phyloP scores from a whole-genome alignment of 92 coral and sea anemone species.

The Siderastrea radians region DNA sequence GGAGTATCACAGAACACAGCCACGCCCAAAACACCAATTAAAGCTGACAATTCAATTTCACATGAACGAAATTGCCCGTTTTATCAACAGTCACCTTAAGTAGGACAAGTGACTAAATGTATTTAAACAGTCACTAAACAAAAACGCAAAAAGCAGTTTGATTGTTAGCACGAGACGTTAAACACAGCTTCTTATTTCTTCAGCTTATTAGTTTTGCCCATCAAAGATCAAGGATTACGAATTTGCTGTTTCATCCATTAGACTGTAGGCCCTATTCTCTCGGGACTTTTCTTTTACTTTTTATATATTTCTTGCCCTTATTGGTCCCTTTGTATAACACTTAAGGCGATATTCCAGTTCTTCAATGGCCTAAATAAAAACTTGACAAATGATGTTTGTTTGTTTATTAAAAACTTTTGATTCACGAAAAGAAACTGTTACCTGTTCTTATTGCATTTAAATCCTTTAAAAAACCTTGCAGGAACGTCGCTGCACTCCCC shows the following conservation, averaged over 20 bases:
- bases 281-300: background rate
- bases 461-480: too few relatives aligned
- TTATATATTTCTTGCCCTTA: background rate
- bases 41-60: background rate
- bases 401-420: background rate
- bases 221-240: background rate
- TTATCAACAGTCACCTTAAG: background rate
- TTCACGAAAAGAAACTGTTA: background rate
- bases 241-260: background rate
- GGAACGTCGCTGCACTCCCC: too few relatives aligned
- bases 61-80: background rate
- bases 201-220: conserved; percentile 2
- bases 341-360: background rate
- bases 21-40: background rate
- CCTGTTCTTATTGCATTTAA: too few relatives aligned
- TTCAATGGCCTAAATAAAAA: too few relatives aligned
- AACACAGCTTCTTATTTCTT: background rate
- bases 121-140: conserved; percentile 16
- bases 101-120: background rate
- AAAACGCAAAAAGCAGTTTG: conserved; percentile 8
- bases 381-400: background rate
- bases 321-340: background rate
- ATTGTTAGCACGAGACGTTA: background rate
- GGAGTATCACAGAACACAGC: background rate
- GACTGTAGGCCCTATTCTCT: background rate